Conservation (phyloP, 2,888 invertebrate genomes). For the Gnatocerus cornutus region DNA sequence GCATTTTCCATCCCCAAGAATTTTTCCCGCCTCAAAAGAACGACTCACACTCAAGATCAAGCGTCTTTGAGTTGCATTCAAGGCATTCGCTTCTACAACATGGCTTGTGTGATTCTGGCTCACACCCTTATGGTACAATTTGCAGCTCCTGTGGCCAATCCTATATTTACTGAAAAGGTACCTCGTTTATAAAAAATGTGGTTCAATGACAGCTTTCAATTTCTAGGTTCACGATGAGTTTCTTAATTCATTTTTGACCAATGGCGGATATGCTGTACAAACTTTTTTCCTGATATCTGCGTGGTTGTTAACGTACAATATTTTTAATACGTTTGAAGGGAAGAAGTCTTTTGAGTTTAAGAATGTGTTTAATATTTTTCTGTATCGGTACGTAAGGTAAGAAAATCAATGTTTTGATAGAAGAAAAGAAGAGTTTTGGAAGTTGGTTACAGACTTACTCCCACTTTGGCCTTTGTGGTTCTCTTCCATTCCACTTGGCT, state of each 20-base stretch:
- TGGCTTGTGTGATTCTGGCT: constrained; percentile 60
- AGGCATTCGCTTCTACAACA: constrained; percentile 61
- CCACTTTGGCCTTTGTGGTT: constrained; percentile 55
- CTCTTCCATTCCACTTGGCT: constrained; percentile 60
- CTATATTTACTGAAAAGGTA: constrained; percentile 60
- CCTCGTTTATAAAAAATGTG: too few relatives aligned
- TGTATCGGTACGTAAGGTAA: constrained; percentile 64
- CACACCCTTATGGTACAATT: constrained; percentile 60
- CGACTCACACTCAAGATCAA: constrained; percentile 50
- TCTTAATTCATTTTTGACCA: constrained; percentile 41
- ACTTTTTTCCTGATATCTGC: constrained; percentile 61
- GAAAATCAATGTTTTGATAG: too few relatives aligned
- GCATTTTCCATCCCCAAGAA: constrained; percentile 58
- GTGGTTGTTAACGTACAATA: constrained; percentile 59
- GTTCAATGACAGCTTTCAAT: too few relatives aligned
- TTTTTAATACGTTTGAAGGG: constrained; percentile 55
- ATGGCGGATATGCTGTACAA: constrained; percentile 60
- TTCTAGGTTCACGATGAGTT: neutral
- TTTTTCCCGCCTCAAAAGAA: constrained; percentile 53
- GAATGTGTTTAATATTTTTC: constrained; percentile 57
- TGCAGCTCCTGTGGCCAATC: constrained; percentile 58
- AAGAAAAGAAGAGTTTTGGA: too few relatives aligned
- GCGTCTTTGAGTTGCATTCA: constrained; percentile 58
- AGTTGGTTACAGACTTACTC: constrained; percentile 61
- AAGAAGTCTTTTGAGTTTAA: constrained; percentile 54